Evolutionary conservation across 2,113 vertebrate genomes (phyloP), one percentile per base, ranked within the genome.

Genomic region (Pygoscelis antarcticus): DNA sequence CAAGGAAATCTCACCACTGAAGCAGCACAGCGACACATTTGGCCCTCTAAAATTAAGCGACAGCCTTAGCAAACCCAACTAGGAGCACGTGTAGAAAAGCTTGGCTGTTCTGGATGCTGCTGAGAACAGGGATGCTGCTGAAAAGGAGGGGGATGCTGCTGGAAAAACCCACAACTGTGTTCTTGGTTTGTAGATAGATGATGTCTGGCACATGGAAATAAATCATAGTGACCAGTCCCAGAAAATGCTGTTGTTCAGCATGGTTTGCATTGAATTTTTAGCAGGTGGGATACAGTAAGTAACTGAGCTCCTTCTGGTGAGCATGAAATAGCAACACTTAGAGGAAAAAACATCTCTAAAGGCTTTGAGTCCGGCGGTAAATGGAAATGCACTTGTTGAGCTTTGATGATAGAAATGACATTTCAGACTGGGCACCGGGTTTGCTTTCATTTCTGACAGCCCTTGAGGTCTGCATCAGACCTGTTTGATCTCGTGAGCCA

Each of bases 401-500:
- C 79, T 69, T 78, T 15, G 66, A 49, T 57, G 47, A 49, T 66
- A 80, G 54, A 62, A 77, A 34, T 90, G 86, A 52, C 44, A 25
- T 90, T 94, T 95, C 42, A 40, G 64, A 11, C 32, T 19, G 60
- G 57, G 55, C 9, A 2, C 32, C 0, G 0, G 7, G 16, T 68
- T 68, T 0, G 0, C 16, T 83, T 90, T 70, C 29, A 17, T 49
- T 90, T 83, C 71, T 80, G 68, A 46, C 38, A 89, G 54, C n/a
- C 29, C 49, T 58, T 23, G 30, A 88, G 54, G 17, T 36, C 25
- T 78, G 38, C 14, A 10, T 27, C 1, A 1, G 44, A 9, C 71
- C 69, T 34, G 34, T 25, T 49, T 27, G 55, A 49, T 61, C 21
- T n/a, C 1, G 1, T 34, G 49, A 51, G 64, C 51, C 0, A 0